Conservation (phyloP, 2,888 invertebrate genomes). For the Choreutis nemorana region DNA sequence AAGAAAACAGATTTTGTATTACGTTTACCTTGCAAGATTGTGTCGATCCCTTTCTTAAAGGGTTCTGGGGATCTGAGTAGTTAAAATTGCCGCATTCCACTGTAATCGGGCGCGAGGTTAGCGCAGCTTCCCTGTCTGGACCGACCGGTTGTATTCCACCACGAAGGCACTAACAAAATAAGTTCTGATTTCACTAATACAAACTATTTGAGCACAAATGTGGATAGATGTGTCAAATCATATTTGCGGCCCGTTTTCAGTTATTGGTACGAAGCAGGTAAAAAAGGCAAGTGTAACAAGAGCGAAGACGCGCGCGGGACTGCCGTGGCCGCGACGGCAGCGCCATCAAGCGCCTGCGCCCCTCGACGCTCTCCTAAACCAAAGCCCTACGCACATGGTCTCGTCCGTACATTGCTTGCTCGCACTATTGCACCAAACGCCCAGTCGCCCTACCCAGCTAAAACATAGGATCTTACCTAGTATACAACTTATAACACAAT, state of each 20-base stretch:
- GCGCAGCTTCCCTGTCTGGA: slow-evolving; percentile 58
- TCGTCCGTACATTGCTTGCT: too few species aligned
- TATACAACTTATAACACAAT: too few species aligned
- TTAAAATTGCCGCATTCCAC: slow-evolving; percentile 66
- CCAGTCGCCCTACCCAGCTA: too few species aligned
- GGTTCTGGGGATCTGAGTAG: slow-evolving; percentile 59
- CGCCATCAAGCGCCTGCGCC: slow-evolving; percentile 42
- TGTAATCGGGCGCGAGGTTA: slow-evolving; percentile 53
- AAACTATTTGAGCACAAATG: slow-evolving; percentile 34
- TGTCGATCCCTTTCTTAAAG: slow-evolving; percentile 50
- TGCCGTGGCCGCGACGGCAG: slow-evolving; percentile 28
- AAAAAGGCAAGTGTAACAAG: slow-evolving; percentile 23
- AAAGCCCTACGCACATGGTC: slow-evolving; percentile 35
- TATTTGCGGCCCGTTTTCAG: slow-evolving; percentile 33
- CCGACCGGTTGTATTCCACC: slow-evolving; percentile 49
- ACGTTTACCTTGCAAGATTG: too few species aligned
- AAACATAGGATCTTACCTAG: too few species aligned
- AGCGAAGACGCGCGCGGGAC: slow-evolving; percentile 46
- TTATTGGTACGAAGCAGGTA: slow-evolving; percentile 22
- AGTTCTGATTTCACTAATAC: slow-evolving; percentile 45
- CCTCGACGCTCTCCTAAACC: slow-evolving; percentile 12
- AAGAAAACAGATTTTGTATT: too few species aligned
- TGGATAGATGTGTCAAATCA: slow-evolving; percentile 26
- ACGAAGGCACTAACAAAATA: slow-evolving; percentile 20
- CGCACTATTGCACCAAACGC: too few species aligned